Base-by-base conservation (phyloP, 2,113 vertebrate genomes). In the Chlorodrepanis virens region DNA sequence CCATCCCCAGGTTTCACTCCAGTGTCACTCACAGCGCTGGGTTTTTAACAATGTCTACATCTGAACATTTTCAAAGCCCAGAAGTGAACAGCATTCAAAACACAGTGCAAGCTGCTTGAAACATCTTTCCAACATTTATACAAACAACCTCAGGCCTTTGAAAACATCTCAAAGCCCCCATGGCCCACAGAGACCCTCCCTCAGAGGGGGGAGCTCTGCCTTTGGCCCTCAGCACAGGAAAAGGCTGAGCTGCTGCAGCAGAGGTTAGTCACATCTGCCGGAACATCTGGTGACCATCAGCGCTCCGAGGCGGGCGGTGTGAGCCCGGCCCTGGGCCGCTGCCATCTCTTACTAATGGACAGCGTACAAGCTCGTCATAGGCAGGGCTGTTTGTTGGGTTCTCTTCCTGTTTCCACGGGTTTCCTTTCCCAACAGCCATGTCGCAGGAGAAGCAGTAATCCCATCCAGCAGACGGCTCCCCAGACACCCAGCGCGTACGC, bases 221-320 rank as follows among this genome's bases (percentile, higher is more conserved):
- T 15, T 64, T 88, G 75, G 83, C 94, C 74, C 4, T 25, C 40
- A 75, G 91, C 70, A 65, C 89, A 96, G 96, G 92, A 95, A 94
- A 28, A 84, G 83, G 27, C 59, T 71, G 89, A 50, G 7, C 24
- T 92, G 92, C 59, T 82, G 82, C 65, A 75, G 82, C 61, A 57
- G 91, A 83, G 87, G 85, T 97, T 95, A 87, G 70, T 92, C 89
- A 94, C 83, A 81, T 87, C 53, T 76, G 86, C 87, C 49, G 53
- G 50, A 93, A 80, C 96, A 96, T 96, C 97, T 97, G 97, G 31
- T 76, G 71, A 35, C 47, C 63, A 9, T 96, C 97, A 97, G 83
- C 7, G 83, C 81, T 74, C 2, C 2, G 3, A 45, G 88, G 44
- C 39, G 85, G 81, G 85, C 57, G 44, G 92, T 47, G 93, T 47